A percentile compares a stretch with the other conserved stretches of the same genome.
Conservation (phyloP, 2,797 vertebrate species). For the Xenops minutus region DNA sequence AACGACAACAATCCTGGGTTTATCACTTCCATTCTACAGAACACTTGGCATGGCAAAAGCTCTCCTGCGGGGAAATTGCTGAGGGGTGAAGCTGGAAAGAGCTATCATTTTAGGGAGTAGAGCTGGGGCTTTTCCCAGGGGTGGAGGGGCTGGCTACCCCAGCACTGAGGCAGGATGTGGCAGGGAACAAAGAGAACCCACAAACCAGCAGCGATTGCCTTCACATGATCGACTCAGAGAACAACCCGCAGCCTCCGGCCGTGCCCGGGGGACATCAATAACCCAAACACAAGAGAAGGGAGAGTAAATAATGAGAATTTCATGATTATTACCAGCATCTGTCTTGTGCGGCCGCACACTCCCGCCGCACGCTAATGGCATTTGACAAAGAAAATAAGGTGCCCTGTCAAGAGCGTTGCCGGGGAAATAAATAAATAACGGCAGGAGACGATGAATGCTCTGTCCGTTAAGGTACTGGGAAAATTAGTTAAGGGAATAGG, state of each 20-base stretch:
- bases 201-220: background rate
- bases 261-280: slow-evolving; percentile 42
- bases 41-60: background rate
- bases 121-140: background rate
- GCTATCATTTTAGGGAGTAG: accelerated
- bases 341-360: background rate
- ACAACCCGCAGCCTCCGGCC: background rate
- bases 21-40: background rate
- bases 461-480: background rate
- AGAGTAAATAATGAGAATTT: slow-evolving; percentile 66
- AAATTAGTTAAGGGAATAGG: slow-evolving; percentile 52
- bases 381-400: slow-evolving; percentile 65
- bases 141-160: background rate
- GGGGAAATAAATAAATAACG: slow-evolving; percentile 61
- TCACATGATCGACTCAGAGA: background rate
- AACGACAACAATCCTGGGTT: accelerated
- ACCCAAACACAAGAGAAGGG: slow-evolving; percentile 28
- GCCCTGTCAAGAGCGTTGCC: slow-evolving; percentile 15
- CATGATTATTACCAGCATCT: slow-evolving; percentile 63
- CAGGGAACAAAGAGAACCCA: slow-evolving; percentile 15
- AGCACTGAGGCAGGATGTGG: accelerated
- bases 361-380: slow-evolving; percentile 45
- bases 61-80: background rate
- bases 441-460: background rate
- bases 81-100: background rate